Percentiles rank a stretch among this genome's conserved stretches.
Evolutionary conservation across 2,888 invertebrate species (phyloP).

Genomic region (Noctuana brunneofusca): DNA sequence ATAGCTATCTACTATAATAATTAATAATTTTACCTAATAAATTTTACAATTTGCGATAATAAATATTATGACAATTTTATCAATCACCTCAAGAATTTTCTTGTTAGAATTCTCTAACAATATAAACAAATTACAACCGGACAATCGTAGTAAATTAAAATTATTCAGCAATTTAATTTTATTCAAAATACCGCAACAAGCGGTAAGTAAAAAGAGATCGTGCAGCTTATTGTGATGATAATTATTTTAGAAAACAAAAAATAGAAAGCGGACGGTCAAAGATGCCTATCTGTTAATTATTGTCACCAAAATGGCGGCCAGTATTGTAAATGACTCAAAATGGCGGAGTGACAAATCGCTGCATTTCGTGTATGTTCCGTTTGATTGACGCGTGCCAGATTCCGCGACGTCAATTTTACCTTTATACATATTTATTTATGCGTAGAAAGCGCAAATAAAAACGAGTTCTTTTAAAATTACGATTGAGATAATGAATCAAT

Average conservation of each 20-base stretch:
- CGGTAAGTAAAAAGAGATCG: slow-evolving; percentile 79
- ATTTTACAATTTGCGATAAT: neutral
- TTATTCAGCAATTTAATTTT: slow-evolving; percentile 68
- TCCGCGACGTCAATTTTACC: slow-evolving; percentile 65
- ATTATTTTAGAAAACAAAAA: slow-evolving; percentile 81
- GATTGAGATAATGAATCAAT: slow-evolving; percentile 72
- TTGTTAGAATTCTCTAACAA: neutral
- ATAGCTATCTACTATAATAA: neutral
- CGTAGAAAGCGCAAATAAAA: slow-evolving; percentile 81
- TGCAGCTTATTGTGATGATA: slow-evolving; percentile 79
- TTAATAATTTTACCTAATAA: neutral
- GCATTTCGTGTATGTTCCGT: slow-evolving; percentile 71
- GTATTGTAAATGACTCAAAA: slow-evolving; percentile 74
- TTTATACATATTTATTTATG: slow-evolving; percentile 78
- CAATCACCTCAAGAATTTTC: too few species aligned
- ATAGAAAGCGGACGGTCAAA: slow-evolving; percentile 76
- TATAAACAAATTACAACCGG: slow-evolving; percentile 43
- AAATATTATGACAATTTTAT: too few species aligned
- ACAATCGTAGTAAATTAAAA: slow-evolving; percentile 57
- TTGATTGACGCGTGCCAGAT: slow-evolving; percentile 82
- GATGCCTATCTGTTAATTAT: slow-evolving; percentile 82
- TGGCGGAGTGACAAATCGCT: slow-evolving; percentile 79
- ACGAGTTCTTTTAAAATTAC: slow-evolving; percentile 70
- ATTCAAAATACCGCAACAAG: slow-evolving; percentile 79
- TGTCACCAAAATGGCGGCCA: slow-evolving; percentile 78